Base-by-base conservation (phyloP, 2,113 vertebrate genomes). In the Terrapene triunguis region DNA sequence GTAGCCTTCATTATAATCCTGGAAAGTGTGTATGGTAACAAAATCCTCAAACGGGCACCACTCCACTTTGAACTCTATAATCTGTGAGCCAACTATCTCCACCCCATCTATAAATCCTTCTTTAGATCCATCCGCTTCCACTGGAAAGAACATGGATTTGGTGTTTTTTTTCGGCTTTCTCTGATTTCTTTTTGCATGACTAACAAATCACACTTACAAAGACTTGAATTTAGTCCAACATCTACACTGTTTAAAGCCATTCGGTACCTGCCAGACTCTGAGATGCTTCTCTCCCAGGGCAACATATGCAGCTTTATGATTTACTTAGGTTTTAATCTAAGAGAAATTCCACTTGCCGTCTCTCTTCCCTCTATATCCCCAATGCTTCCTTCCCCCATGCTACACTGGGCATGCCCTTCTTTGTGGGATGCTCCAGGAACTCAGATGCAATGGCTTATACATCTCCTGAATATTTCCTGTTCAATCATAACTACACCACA, bases 61-160 rank as follows among this genome's bases (percentile, higher is more conserved):
- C 38, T 76, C 69, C 32, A 72, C 21, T 55, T 14, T 82, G 80
- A 82, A 42, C 29, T 53, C 79, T 27, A 44, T 82, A 89, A 69
- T 88, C 88, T 53, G 19, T 32, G 35, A 89, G 44, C 22, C 88
- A 74, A 89, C 50, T 83, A 51, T 57, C 57, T 82, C 80, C 62
- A 55, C 50, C 50, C 42, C 65, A 72, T 55, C 27, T 82, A 55
- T 29, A 81, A 82, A 88, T 82, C 27, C 79, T 50, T 53, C 25
- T 81, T 69, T 14, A 81, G 65, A 69, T 38, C 51, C 87, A 42
- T 82, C 35, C 29, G 32, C 22, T 65, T 80, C 54, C 38, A 74
- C 25, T 42, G 10, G 25, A 21, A 55, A 55, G 44, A 76, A 51
- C 21, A 25, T 62, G 35, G 53, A 22, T 54, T 54, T 54, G 53